Percentiles rank a stretch among this genome's conserved stretches.
phyloP scores from a whole-genome alignment of 2,888 invertebrate species.

The Bedellia somnulentella region DNA sequence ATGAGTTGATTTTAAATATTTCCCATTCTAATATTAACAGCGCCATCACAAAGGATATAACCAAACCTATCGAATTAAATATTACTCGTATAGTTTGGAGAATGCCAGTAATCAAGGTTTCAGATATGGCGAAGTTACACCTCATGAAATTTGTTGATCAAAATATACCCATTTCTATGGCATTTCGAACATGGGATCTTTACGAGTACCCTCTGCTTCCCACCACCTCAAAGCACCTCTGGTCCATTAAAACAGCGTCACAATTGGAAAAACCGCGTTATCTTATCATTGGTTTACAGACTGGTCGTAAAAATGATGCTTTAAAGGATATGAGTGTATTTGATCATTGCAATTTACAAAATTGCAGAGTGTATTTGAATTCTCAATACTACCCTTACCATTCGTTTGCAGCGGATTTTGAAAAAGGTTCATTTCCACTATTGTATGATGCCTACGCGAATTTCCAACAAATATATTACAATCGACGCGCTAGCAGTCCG shows the following conservation, averaged over 20 bases:
- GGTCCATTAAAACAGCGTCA: constrained; percentile 19
- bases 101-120: too few relatives aligned
- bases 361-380: constrained; percentile 22
- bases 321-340: too few relatives aligned
- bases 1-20: constrained; percentile 23
- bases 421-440: constrained; percentile 7
- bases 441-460: constrained; percentile 5
- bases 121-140: too few relatives aligned
- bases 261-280: constrained; percentile 25
- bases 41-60: constrained; percentile 9
- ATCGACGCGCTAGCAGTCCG: constrained; percentile 6
- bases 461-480: constrained; percentile 10
- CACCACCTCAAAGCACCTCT: constrained; percentile 16
- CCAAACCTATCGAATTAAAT: constrained; percentile 8
- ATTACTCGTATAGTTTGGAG: constrained; percentile 10
- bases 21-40: constrained; percentile 16
- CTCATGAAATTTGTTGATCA: constrained; percentile 10
- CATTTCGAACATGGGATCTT: constrained; percentile 18
- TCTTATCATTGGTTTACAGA: constrained; percentile 25
- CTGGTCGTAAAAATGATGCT: constrained; percentile 18
- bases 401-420: constrained; percentile 18
- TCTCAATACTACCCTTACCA: constrained; percentile 22
- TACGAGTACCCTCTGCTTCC: constrained; percentile 23
- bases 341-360: constrained; percentile 15
- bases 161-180: too few relatives aligned